Conservation (phyloP, 1,140 invertebrate species). For the Aphaenogaster ashmeadi region DNA sequence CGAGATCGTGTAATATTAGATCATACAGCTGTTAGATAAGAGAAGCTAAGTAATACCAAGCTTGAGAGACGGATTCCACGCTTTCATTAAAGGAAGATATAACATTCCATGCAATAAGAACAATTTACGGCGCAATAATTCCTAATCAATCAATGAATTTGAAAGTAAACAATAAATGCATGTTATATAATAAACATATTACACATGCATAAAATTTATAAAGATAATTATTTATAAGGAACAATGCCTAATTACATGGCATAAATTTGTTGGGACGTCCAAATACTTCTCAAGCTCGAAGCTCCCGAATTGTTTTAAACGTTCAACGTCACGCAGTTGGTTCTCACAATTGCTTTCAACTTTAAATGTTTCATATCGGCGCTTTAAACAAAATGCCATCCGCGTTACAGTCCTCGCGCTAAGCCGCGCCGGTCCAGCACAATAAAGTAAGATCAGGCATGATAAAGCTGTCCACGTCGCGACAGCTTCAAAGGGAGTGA, state of each 20-base stretch:
- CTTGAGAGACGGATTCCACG: not conserved
- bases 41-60: not conserved
- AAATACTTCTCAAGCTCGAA: not conserved
- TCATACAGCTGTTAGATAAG: not conserved
- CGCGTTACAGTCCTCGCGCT: not conserved
- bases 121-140: not conserved
- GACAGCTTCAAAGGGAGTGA: conserved; percentile 26
- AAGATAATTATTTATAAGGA: not conserved
- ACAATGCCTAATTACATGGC: not conserved
- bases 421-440: not conserved
- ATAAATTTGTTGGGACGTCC: too few species aligned
- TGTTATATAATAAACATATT: not conserved
- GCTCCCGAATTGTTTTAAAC: not conserved
- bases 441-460: conserved; percentile 44
- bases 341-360: not conserved
- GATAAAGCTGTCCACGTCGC: conserved; percentile 33
- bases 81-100: not conserved
- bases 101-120: not conserved
- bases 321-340: not conserved
- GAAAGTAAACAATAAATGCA: not conserved
- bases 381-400: conserved; percentile 15
- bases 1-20: not conserved
- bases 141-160: not conserved
- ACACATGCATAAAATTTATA: not conserved
- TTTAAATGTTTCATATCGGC: conserved; percentile 2